Evolutionary conservation across 2,888 invertebrate species (phyloP).

Genomic region (Drosophila fulvimacula): DNA sequence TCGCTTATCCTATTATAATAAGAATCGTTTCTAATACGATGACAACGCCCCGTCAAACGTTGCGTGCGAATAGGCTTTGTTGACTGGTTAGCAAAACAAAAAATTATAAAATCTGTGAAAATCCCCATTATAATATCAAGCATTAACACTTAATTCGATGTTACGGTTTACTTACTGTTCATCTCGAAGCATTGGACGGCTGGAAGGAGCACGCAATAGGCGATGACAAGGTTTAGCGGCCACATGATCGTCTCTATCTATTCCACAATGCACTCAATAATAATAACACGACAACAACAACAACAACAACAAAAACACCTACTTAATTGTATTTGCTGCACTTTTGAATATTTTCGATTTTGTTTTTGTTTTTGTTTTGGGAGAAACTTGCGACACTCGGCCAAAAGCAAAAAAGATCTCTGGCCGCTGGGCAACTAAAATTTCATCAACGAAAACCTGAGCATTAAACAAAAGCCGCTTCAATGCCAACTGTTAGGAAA

Average conservation of each 20-base stretch:
- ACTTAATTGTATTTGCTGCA: constrained; percentile 41
- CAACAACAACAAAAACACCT: constrained; percentile 2
- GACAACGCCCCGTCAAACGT: constrained; percentile 11
- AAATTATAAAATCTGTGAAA: neutral
- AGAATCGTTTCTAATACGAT: constrained; percentile 23
- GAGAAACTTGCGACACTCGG: constrained; percentile 59
- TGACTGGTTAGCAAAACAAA: neutral
- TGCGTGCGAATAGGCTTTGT: constrained; percentile 29
- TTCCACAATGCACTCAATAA: constrained; percentile 26
- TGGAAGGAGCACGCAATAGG: constrained; percentile 39
- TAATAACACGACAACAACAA: neutral
- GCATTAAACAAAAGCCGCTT: constrained; percentile 56
- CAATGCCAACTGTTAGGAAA: constrained; percentile 72
- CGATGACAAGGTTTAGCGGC: constrained; percentile 40
- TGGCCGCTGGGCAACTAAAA: constrained; percentile 48
- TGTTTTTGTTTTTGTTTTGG: constrained; percentile 18
- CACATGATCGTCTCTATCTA: constrained; percentile 41
- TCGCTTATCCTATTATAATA: constrained; percentile 14
- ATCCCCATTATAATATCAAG: neutral
- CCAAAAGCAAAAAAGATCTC: constrained; percentile 32
- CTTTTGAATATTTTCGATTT: constrained; percentile 27
- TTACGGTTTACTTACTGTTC: constrained; percentile 76
- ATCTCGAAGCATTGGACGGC: constrained; percentile 63
- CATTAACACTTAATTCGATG: constrained; percentile 4
- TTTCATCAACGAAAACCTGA: constrained; percentile 50